These are phyloP conservation scores for Tribolium madens DNA, from an alignment of 1,140 invertebrate species.

Conservation along the genomic window DNA sequence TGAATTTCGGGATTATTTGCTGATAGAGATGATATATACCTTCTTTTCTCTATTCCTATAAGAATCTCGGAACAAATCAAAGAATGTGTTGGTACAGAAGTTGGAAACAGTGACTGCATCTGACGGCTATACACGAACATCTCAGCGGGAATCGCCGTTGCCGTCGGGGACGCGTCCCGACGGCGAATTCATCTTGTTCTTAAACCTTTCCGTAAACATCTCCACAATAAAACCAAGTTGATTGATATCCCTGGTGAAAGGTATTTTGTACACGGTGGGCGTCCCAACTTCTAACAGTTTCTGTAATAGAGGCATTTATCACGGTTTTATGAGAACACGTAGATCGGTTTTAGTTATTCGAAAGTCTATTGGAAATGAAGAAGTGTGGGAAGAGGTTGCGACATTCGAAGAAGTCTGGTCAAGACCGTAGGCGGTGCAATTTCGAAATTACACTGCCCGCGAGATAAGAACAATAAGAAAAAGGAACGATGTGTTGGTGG, in stretches of 20 bases:
- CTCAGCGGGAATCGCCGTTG: constrained; percentile 18
- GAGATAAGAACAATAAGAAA: constrained; percentile 17
- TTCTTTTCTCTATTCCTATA: not conserved
- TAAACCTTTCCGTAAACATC: constrained; percentile 40
- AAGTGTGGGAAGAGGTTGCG: constrained; percentile 9
- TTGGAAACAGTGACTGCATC: constrained; percentile 1
- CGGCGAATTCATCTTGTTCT: constrained; percentile 40
- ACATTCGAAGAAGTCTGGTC: constrained; percentile 24
- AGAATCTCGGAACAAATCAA: not conserved
- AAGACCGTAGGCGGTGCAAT: constrained; percentile 10
- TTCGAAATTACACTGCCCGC: constrained; percentile 7
- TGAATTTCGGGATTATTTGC: not conserved
- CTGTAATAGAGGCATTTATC: constrained; percentile 43
- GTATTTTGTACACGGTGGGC: constrained; percentile 43
- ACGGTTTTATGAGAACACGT: constrained; percentile 35
- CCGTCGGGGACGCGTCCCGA: constrained; percentile 28
- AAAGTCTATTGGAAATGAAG: constrained; percentile 3
- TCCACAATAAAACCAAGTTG: constrained; percentile 32
- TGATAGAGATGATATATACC: not conserved
- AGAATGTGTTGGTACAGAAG: not conserved
- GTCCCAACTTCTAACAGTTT: constrained; percentile 23
- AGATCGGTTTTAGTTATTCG: constrained; percentile 15
- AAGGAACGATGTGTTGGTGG: constrained; percentile 9
- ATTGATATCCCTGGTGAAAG: constrained; percentile 46
- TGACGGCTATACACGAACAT: constrained; percentile 7